A percentile compares a stretch with the other conserved stretches of the same genome.
phyloP scores from a whole-genome alignment of 2,797 vertebrate genomes.

The Cryptoprocta ferox region DNA sequence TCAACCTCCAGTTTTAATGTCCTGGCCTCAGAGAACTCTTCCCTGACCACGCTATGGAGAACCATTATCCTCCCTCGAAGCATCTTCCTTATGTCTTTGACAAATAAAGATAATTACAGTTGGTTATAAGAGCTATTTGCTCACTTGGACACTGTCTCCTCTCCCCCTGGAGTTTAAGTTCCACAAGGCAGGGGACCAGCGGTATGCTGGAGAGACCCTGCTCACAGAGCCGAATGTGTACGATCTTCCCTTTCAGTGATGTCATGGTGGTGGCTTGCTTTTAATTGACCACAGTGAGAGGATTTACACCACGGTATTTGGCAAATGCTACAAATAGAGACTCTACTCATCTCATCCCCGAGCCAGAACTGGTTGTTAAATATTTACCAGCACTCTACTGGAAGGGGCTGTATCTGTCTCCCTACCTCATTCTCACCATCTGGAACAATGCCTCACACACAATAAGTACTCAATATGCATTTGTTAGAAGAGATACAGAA shows the following conservation, averaged over 20 bases:
- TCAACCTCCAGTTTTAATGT: background rate
- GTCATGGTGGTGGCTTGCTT: background rate
- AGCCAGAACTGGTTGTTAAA: background rate
- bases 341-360: background rate
- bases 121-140: background rate
- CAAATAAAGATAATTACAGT: background rate
- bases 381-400: background rate
- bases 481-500: background rate
- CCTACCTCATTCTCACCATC: background rate
- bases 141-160: background rate
- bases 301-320: background rate
- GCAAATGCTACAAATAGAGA: background rate
- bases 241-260: background rate
- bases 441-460: background rate
- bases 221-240: background rate
- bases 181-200: background rate
- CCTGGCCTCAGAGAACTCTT: background rate
- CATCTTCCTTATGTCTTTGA: conserved; percentile 11
- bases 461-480: background rate
- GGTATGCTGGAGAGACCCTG: background rate
- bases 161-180: background rate
- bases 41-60: background rate
- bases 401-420: background rate
- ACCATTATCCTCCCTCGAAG: background rate
- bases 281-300: background rate